phyloP scores from a whole-genome alignment of 2,797 vertebrate species.

The Valencia hispanica region DNA sequence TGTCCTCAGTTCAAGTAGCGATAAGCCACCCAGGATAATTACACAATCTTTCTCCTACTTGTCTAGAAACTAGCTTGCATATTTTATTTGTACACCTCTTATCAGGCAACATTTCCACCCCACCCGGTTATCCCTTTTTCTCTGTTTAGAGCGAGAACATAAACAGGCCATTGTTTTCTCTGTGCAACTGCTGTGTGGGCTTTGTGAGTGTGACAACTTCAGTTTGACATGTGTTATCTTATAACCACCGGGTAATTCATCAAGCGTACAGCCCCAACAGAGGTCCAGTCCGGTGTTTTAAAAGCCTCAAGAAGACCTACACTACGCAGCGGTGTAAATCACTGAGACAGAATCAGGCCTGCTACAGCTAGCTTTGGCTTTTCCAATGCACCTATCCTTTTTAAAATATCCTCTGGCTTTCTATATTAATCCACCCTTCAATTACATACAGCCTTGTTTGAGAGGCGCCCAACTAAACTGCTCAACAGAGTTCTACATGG shows the following conservation, averaged over 20 bases:
- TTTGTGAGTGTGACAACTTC: conserved; percentile 60
- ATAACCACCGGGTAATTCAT: conserved; percentile 72
- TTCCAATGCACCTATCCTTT: conserved; percentile 52
- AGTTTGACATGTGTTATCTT: conserved; percentile 65
- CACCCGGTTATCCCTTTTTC: conserved; percentile 38
- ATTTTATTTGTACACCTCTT: conserved; percentile 48
- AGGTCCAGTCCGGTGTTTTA: conserved; percentile 59
- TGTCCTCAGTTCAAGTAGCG: conserved; percentile 10
- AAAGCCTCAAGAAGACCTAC: conserved; percentile 66
- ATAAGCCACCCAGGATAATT: conserved; percentile 33
- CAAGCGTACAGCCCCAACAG: conserved; percentile 59
- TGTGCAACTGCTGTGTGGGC: conserved; percentile 34
- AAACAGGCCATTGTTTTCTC: conserved; percentile 32
- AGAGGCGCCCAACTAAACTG: conserved; percentile 48
- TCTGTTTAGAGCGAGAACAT: conserved; percentile 35
- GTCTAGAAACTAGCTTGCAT: conserved; percentile 44
- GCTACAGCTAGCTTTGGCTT: conserved; percentile 49
- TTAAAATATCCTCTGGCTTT: conserved; percentile 64
- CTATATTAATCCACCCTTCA: conserved; percentile 68
- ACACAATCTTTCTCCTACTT: conserved; percentile 36
- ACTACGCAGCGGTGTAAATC: conserved; percentile 74
- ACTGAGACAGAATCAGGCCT: conserved; percentile 79
- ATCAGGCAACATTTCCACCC: conserved; percentile 31
- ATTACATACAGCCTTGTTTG: conserved; percentile 73
- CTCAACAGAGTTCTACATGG: conserved; percentile 12